phyloP scores from a whole-genome alignment of 2,888 invertebrate genomes.

The Trichogramma dendrolimi region DNA sequence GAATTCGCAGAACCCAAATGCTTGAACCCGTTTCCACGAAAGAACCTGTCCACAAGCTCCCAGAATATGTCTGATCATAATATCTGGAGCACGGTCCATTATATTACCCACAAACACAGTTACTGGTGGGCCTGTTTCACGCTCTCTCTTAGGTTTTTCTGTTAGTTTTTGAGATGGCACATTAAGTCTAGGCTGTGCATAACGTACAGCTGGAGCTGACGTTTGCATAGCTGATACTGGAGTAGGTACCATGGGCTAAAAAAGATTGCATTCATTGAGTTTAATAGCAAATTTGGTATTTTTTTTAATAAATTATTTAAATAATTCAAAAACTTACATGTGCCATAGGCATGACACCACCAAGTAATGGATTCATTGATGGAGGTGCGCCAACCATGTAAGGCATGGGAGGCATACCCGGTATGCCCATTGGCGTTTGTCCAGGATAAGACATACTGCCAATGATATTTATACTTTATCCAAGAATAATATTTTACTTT shows the following conservation, averaged over 20 bases:
- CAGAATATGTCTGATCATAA: slow-evolving; percentile 88
- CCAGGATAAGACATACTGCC: slow-evolving; percentile 81
- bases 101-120: slow-evolving; percentile 98
- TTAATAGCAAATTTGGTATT: neutral
- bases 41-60: slow-evolving; percentile 90
- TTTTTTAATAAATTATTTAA: neutral
- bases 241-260: slow-evolving; percentile 52
- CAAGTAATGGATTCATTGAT: slow-evolving; percentile 58
- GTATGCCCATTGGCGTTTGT: slow-evolving; percentile 70
- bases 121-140: slow-evolving; percentile 74
- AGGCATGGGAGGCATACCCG: slow-evolving; percentile 72
- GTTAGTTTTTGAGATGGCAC: slow-evolving; percentile 33
- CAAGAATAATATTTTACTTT: too few species aligned
- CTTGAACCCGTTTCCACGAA: slow-evolving; percentile 96
- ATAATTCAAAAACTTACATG: slow-evolving; percentile 60
- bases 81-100: slow-evolving; percentile 89
- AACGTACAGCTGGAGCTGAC: slow-evolving; percentile 48
- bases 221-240: slow-evolving; percentile 53
- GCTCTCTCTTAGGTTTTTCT: slow-evolving; percentile 39
- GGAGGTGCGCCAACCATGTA: slow-evolving; percentile 57
- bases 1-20: slow-evolving; percentile 97
- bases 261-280: too few species aligned
- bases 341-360: slow-evolving; percentile 68
- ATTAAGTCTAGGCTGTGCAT: slow-evolving; percentile 45
- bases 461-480: too few species aligned